Base-by-base conservation (phyloP, 1,140 invertebrate species). In the Drosophila carrolli region DNA sequence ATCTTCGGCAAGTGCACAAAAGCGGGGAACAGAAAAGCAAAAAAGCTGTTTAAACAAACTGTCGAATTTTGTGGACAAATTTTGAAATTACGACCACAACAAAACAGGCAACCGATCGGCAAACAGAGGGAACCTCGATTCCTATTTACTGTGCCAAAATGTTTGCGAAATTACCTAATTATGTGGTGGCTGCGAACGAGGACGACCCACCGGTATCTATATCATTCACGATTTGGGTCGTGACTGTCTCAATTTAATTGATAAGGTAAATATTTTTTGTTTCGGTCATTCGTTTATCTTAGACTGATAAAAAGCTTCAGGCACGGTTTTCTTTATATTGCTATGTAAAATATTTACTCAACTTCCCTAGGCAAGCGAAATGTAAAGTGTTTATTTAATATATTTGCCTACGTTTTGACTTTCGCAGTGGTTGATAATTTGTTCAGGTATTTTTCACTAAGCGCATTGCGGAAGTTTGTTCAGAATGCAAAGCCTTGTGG, bases 41-140 rank as follows among this genome's bases (percentile, higher is more conserved):
- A 77, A 85, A 85, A 86, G 82, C 82, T 86, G 82, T 75, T 73
- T 56, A 86, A 86, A 86, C 54, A 86, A 78, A 55, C 41, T n/a
- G 37, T 6, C 8, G 10, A 8, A 62, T 27, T 58, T 54, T 44
- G 44, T 76, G 41, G 9, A 68, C 38, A 66, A 61, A 47, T 62
- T 62, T 75, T 58, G 8, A 38, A 65, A 63, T 47, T 48, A 40
- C 35, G n/a, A 38, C 32, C 23, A 41, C 23, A 14, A 13, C n/a
- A 55, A 35, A 47, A 43, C 51, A 59, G 37, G 27, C 32, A 47
- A 35, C 35, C 32, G 41, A 47, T 47, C 41, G 4, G 29, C 44
- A 67, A 41, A 67, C 44, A 65, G n/a, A 10, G 16, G 6, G 19
- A 60, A 44, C 55, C 61, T 60, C 56, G 16, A 35, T 65, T 32